Evolutionary conservation across 2,888 invertebrate species (phyloP).

Genomic region (Lymantria monacha): DNA sequence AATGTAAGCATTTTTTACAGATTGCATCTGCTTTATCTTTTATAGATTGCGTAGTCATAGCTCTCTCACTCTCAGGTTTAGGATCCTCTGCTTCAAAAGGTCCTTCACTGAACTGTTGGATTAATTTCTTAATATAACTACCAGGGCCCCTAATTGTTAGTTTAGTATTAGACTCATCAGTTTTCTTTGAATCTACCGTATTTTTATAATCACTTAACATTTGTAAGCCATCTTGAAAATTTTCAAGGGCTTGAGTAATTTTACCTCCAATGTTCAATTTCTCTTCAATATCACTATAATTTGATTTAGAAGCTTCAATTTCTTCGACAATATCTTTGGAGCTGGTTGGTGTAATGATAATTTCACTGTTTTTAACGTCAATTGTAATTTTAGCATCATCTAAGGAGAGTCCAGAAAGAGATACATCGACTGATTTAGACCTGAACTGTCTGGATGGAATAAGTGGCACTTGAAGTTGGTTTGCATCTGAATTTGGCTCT

Average conservation of each 20-base stretch:
- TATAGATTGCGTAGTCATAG: slow-evolving; percentile 57
- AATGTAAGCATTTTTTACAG: slow-evolving; percentile 78
- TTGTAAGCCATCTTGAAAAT: slow-evolving; percentile 67
- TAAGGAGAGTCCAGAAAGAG: slow-evolving; percentile 58
- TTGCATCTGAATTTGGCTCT: slow-evolving; percentile 49
- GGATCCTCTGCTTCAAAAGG: slow-evolving; percentile 66
- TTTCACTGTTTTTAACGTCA: slow-evolving; percentile 69
- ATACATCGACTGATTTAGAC: slow-evolving; percentile 82
- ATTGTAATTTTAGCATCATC: slow-evolving; percentile 71
- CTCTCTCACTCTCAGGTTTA: slow-evolving; percentile 65
- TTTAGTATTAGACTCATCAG: slow-evolving; percentile 52
- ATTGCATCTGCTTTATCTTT: slow-evolving; percentile 74
- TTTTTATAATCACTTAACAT: slow-evolving; percentile 53
- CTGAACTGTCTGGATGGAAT: slow-evolving; percentile 70
- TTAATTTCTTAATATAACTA: slow-evolving; percentile 72
- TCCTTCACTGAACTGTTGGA: slow-evolving; percentile 77
- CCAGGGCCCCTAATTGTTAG: slow-evolving; percentile 72
- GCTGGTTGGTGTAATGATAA: slow-evolving; percentile 67
- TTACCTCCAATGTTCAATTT: slow-evolving; percentile 65
- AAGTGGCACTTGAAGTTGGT: slow-evolving; percentile 63
- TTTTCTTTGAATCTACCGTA: slow-evolving; percentile 41
- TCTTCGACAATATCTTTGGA: slow-evolving; percentile 49
- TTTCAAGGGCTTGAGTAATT: slow-evolving; percentile 61
- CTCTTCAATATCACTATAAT: slow-evolving; percentile 56
- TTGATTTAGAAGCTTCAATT: slow-evolving; percentile 33